Conservation (phyloP, 2,113 vertebrate genomes). For the Psilopogon haemacephalus region DNA sequence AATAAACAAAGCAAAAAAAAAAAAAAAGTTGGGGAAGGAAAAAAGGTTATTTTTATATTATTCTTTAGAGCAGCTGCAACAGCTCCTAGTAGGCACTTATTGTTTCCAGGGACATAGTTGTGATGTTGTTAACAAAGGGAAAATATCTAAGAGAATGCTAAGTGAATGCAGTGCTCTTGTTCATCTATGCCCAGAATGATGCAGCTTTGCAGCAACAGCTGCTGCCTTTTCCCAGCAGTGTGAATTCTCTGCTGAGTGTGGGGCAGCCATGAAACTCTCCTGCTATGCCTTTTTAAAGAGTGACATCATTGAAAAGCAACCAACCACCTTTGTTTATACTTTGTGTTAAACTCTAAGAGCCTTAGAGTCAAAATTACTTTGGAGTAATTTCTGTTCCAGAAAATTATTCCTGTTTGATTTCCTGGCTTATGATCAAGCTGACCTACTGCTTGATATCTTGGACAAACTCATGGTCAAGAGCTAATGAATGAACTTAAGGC, state of each 20-base stretch:
- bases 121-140: conserved; percentile 28
- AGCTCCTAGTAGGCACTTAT: conserved; percentile 9
- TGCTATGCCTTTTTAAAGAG: background rate
- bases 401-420: background rate
- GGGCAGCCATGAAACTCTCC: background rate
- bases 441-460: background rate
- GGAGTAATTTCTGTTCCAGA: background rate
- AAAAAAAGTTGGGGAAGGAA: background rate
- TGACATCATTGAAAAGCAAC: background rate
- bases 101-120: background rate
- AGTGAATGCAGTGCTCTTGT: background rate
- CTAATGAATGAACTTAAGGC: background rate
- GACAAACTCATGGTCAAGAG: background rate
- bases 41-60: background rate
- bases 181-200: background rate
- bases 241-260: background rate
- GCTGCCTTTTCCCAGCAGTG: background rate
- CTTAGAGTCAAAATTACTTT: background rate
- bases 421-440: background rate
- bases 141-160: background rate
- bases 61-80: conserved; percentile 42
- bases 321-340: background rate
- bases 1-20: background rate
- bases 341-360: background rate
- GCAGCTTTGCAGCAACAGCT: conserved; percentile 2